Base-by-base conservation (phyloP, 92 coral and sea anemone genomes). In the Phenganax marumi region DNA sequence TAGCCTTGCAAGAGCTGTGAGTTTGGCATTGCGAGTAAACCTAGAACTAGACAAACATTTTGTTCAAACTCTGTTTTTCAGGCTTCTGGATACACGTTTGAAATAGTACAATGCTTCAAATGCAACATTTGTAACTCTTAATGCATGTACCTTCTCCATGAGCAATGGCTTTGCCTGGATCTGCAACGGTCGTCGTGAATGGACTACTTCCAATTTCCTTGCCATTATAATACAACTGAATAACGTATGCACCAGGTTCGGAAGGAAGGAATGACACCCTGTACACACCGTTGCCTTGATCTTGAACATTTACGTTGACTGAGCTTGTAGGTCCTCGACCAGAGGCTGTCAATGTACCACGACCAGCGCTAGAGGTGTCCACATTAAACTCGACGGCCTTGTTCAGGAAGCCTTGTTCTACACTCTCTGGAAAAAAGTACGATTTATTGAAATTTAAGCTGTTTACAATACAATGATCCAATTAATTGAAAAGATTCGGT, bases 351-450 rank as follows among this genome's bases (percentile, higher is more conserved):
- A 95, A 77, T 68, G 89, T 92, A 56, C 98, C 98, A 7, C 91
- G 93, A 33, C 98, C 98, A 53, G 98, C 98, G 23, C 88, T 86
- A 21, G 98, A 91, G 1, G 97, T 95, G 84, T 95, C 98, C 61
- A 95, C 98, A 50, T 90, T 93, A 81, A 85, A 92, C 73, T 88
- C 82, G 52, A 89, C 90, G 10, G 97, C 89, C 52, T 91, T 91
- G 49, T 97, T 97, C 39, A 93, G 83, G 39, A 87, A 75, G 4
- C 95, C 91, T 46, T 68, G 84, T 19, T 90, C 86, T 1, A 85
- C 62, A 10, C 70, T 68, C 25, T 95, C 98, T 95, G 86, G 14
- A 62, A 86, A 85, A n/a, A 46, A 10, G 50, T 61, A 47, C 11
- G 11, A 66, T 66, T 33, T 62, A 23, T 12, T 61, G 5, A 14